Base-by-base conservation (phyloP, 2,797 vertebrate species). In the Spatula clypeata region DNA sequence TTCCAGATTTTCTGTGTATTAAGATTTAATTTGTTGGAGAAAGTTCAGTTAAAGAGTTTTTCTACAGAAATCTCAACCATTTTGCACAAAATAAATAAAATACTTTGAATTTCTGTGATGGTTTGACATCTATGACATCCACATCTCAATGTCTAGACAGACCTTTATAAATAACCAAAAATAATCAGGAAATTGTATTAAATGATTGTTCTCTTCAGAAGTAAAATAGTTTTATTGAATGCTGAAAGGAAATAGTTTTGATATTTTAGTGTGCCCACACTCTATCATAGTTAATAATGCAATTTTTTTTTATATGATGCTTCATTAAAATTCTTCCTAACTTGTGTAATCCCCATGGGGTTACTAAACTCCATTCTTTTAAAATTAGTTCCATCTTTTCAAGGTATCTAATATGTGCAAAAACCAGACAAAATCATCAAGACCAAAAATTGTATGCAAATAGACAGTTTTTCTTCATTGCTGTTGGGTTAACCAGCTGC, bases 281-380 rank as follows among this genome's bases (percentile, higher is more conserved):
- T 47, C 65, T 83, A 73, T 94, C 18, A 34, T 66, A 84, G 67
- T 70, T 90, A 67, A 80, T 83, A 57, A 86, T 84, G 73, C 27
- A 94, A 94, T 66, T 79, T 62, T 71, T 71, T 96, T 93, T 75
- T 91, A 62, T 71, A 21, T 79, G 80, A 88, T 90, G 72, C 57
- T 87, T 93, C 71, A 94, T 97, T 96, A 97, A 97, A 97, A 94
- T 98, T 97, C 77, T 95, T 97, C 44, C 54, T 85, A 55, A 81
- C 55, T 80, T 96, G 54, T 7, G 3, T 97, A 86, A 95, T 97
- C 34, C 44, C 60, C 42, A 23, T 54, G 82, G 83, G 29, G n/a
- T 88, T 74, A 23, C 27, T 66, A 75, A 95, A 92, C 15, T 11
- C 2, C 88, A 7, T 93, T 95, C 74, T 94, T 94, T 80, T 72